phyloP scores from a whole-genome alignment of 2,888 invertebrate genomes.

The Aricia artaxerxes region DNA sequence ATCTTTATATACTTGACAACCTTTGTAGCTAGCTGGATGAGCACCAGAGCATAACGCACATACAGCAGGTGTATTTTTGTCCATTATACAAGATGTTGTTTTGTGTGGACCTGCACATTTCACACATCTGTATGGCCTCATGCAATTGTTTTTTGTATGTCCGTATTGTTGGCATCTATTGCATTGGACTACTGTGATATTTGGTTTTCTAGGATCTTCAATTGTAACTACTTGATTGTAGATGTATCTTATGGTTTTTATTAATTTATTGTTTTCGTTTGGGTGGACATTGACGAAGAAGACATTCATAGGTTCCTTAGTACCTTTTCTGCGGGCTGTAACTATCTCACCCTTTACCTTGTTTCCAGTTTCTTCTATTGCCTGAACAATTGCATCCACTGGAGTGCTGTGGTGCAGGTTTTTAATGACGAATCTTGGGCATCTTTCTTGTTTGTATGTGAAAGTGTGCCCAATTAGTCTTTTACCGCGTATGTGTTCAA shows the following conservation, averaged over 20 bases:
- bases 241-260: neutral
- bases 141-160: slow-evolving; percentile 19
- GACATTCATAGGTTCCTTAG: neutral
- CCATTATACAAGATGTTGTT: neutral
- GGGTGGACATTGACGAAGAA: neutral
- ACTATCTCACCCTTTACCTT: neutral
- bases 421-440: neutral
- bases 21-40: slow-evolving; percentile 40
- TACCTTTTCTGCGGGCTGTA: neutral
- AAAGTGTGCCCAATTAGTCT: neutral
- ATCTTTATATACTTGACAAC: slow-evolving; percentile 39
- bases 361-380: neutral
- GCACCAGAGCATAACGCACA: slow-evolving; percentile 36
- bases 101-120: slow-evolving; percentile 13
- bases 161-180: slow-evolving; percentile 27
- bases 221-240: neutral
- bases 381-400: too few relatives aligned
- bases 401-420: neutral
- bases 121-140: slow-evolving; percentile 29
- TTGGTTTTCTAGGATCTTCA: neutral
- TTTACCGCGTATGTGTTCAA: neutral
- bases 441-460: neutral
- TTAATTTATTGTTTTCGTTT: neutral
- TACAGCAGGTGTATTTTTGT: slow-evolving; percentile 34
- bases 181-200: neutral